Evolutionary conservation across 2,113 vertebrate species (phyloP).

Genomic region (Balaeniceps rex): DNA sequence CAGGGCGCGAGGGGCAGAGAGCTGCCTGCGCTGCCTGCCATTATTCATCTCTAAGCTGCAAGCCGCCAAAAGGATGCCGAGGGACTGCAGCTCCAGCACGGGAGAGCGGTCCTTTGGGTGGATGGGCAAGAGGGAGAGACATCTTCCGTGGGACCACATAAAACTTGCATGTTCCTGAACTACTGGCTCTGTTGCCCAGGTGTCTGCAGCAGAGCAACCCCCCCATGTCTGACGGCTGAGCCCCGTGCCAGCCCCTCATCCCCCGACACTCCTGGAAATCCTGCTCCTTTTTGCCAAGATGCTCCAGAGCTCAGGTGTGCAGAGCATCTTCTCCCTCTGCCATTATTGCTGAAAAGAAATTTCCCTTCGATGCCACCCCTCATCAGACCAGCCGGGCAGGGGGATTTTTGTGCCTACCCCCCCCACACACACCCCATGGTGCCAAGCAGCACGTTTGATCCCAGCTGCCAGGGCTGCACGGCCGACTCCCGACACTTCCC

Average conservation of each 20-base stretch:
- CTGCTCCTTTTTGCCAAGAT: neutral
- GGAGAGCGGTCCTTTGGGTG: neutral
- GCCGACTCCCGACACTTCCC: neutral
- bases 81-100: neutral
- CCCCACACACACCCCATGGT: fast-evolving
- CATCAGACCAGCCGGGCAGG: neutral
- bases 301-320: neutral
- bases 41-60: neutral
- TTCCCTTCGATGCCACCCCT: neutral
- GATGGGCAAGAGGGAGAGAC: neutral
- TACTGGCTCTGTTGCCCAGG: no score
- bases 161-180: neutral
- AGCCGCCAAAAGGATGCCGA: neutral
- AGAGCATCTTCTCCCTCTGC: neutral
- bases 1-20: fast-evolving
- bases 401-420: fast-evolving
- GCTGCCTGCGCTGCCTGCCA: neutral
- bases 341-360: neutral
- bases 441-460: neutral
- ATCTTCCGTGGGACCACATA: neutral
- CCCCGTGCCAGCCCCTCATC: neutral
- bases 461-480: neutral
- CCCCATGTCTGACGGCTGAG: fast-evolving
- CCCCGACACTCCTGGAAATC: neutral
- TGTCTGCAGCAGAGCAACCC: neutral